Evolutionary conservation across 2,888 invertebrate genomes (phyloP).

Genomic region (Metopia argyrocephala): DNA sequence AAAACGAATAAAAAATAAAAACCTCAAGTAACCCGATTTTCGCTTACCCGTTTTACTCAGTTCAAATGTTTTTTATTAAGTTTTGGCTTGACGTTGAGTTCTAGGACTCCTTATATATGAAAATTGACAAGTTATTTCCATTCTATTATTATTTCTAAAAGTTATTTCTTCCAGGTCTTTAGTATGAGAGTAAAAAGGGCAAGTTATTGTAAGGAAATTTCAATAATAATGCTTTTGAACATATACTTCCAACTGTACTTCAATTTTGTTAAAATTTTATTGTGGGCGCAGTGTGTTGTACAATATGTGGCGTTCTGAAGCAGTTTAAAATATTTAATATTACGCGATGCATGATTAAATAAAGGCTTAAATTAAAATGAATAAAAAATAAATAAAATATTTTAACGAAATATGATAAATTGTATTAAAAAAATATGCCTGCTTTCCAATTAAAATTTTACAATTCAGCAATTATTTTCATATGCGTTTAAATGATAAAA

Average conservation of each 20-base stretch:
- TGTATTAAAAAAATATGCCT: background rate
- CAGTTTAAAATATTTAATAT: conserved; percentile 21
- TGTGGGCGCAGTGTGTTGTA: background rate
- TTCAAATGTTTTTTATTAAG: too few relatives aligned
- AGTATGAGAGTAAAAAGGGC: too few relatives aligned
- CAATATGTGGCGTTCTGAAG: conserved; percentile 6
- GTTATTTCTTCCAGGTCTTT: too few relatives aligned
- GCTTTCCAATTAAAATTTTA: conserved; percentile 64
- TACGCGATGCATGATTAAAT: background rate
- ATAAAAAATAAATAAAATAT: background rate
- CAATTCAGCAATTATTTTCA: conserved; percentile 58
- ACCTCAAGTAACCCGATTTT: too few relatives aligned
- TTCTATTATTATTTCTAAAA: too few relatives aligned
- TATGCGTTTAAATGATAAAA: conserved; percentile 16
- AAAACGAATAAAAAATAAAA: too few relatives aligned
- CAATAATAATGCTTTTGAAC: too few relatives aligned
- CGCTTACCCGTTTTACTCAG: too few relatives aligned
- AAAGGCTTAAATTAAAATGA: background rate
- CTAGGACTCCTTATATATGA: too few relatives aligned
- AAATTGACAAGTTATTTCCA: too few relatives aligned
- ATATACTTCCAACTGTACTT: background rate
- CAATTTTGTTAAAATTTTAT: background rate
- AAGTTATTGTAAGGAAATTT: too few relatives aligned
- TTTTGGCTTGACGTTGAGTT: too few relatives aligned
- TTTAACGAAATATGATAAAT: background rate